Base-by-base conservation (phyloP, 2,113 vertebrate genomes). In the Limnothrissa miodon region DNA sequence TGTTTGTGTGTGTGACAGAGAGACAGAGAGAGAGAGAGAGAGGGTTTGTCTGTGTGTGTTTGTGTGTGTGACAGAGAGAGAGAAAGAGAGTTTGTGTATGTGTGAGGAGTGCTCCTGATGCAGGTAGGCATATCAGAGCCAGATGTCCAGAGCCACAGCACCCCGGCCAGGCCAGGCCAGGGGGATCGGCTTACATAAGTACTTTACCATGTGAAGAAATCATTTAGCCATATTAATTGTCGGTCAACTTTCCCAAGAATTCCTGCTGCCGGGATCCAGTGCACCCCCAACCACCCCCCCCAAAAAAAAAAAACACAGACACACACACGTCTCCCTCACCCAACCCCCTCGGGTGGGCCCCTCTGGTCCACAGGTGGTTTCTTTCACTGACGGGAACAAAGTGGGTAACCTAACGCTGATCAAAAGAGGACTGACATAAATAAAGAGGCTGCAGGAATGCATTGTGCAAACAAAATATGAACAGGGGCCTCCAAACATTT, bases 151-250 rank as follows among this genome's bases (percentile, higher is more conserved):
- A 88, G 85, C 93, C 89, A 42, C 42, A 4, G 42, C 42, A 25
- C 87, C 90, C 89, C 92, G 93, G 92, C 87, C 83, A 87, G 92
- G 92, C 87, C 83, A 87, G 92, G 79, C 91, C 82, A 29, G 29
- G 29, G 62, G 79, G 95, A 95, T 96, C 94, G 85, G 92, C 93
- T 97, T 96, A 96, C 95, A 95, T 96, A 95, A 96, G 93, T 95
- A 91, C 94, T 96, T 95, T 96, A 93, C 94, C 95, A 97, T 95
- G 95, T 94, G 95, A 96, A 96, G 94, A 94, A 97, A 96, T 96
- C 95, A 96, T 96, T 96, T 95, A 92, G 93, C 87, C 94, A 95
- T 94, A 96, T 97, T 97, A 96, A 97, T 96, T 95, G 96, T 96
- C 94, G 92, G 95, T 96, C 96, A 97, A 96, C 95, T 95, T 94